Conservation (phyloP, 2,888 invertebrate genomes). For the Abscondita cerata region DNA sequence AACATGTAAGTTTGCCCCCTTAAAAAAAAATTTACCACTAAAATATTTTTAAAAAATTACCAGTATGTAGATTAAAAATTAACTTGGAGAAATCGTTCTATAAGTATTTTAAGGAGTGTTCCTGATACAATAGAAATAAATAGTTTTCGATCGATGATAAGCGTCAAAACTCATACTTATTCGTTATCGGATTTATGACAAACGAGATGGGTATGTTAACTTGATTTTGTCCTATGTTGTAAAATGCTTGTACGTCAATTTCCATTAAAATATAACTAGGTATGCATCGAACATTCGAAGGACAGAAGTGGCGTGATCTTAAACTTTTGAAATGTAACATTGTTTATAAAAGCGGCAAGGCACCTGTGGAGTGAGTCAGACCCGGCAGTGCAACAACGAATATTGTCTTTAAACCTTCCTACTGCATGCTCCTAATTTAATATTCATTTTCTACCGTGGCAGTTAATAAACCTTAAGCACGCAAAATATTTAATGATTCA, state of each 20-base stretch:
- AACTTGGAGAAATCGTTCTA: too few relatives aligned
- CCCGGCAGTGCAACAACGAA: conserved; percentile 18
- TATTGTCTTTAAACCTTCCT: background rate
- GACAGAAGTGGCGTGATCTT: conserved; percentile 32
- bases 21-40: too few relatives aligned
- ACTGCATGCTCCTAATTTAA: conserved; percentile 28
- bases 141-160: too few relatives aligned
- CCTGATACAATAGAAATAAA: too few relatives aligned
- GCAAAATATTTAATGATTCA: conserved; percentile 33
- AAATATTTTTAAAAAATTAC: too few relatives aligned
- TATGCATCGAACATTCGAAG: conserved; percentile 21
- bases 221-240: background rate
- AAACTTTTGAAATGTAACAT: conserved; percentile 22
- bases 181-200: background rate
- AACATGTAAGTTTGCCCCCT: too few relatives aligned
- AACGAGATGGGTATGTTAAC: background rate
- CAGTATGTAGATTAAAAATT: too few relatives aligned
- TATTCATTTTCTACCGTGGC: conserved; percentile 29
- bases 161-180: too few relatives aligned
- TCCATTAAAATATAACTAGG: conserved; percentile 17
- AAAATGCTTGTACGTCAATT: conserved; percentile 13
- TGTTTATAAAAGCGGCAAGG: conserved; percentile 16
- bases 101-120: too few relatives aligned
- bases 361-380: conserved; percentile 33
- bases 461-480: conserved; percentile 30